A percentile compares a stretch with the other conserved stretches of the same genome.
phyloP scores from a whole-genome alignment of 2,797 vertebrate genomes.

The Australoheros facetus region DNA sequence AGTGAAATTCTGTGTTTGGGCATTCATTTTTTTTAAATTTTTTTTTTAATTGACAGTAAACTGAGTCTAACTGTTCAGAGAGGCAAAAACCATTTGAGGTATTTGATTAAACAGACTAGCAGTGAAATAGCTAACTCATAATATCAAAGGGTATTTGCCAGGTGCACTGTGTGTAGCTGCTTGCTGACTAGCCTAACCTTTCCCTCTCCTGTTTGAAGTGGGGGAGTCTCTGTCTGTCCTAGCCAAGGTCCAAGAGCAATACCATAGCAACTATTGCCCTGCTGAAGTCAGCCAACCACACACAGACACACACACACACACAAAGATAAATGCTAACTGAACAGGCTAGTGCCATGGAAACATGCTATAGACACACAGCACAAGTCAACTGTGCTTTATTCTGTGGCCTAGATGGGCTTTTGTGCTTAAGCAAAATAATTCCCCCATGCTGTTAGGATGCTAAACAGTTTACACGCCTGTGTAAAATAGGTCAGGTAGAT shows the following conservation, averaged over 20 bases:
- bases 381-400: conserved; percentile 33
- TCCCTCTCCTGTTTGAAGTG: conserved; percentile 59
- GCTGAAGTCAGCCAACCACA: conserved; percentile 35
- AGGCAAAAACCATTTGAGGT: not conserved
- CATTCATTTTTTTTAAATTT: not conserved
- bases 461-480: conserved; percentile 24
- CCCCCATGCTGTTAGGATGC: conserved; percentile 1
- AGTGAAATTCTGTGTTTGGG: conserved; percentile 6
- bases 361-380: conserved; percentile 46
- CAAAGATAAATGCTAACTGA: conserved; percentile 40
- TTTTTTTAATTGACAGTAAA: not conserved
- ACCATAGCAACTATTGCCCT: conserved; percentile 72
- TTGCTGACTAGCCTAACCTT: conserved; percentile 54
- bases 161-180: conserved; percentile 23
- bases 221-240: conserved; percentile 47
- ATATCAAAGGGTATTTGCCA: conserved; percentile 6
- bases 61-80: not conserved
- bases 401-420: conserved; percentile 46
- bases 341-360: conserved; percentile 57
- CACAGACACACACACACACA: conserved; percentile 23
- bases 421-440: conserved; percentile 11
- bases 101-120: not conserved
- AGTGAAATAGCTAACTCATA: not conserved
- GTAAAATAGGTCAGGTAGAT: conserved; percentile 35
- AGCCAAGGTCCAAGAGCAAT: conserved; percentile 71